Evolutionary conservation across 2,113 vertebrate genomes (phyloP), one percentile per base, ranked within the genome.

Genomic region (Antechinus flavipes): DNA sequence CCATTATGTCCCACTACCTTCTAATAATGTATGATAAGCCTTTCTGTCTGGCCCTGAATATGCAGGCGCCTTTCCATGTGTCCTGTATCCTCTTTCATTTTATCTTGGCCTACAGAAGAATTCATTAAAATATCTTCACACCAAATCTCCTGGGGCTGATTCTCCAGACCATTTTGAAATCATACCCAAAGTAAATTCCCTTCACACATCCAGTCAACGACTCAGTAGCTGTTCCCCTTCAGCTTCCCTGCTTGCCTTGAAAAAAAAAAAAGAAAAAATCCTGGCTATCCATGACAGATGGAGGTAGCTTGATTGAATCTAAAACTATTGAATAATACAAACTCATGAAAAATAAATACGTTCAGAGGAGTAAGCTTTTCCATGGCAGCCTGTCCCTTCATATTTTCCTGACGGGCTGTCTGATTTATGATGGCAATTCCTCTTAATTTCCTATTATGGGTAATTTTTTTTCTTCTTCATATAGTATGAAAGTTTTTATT

Each of bases 291-390:
- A 46, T 97, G 97, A 96, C 93, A 96, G 96, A 94, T 90, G 93
- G 94, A 93, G n/a, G 89, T 93, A 92, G 42, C 26, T n/a, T 27
- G 42, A 91, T 61, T n/a, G 91, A 95, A 92, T 93, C 56, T 93
- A 95, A 97, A 96, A 94, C 93, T 91, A 58, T 93, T 96, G 97
- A 98, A 98, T 98, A 98, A 96, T 97, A 98, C 97, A 94, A 98
- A 94, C 93, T 96, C 6, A 0, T 94, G 95, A 97, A 98, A 92
- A 91, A 92, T 95, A 93, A 96, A 90, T 94, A 30, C 0, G 11
- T 91, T 55, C 50, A 35, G 94, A 96, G 93, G 97, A 97, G 96
- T 91, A 97, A 97, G 91, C 84, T 54, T 97, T 97, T 98, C 95
- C 95, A 95, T 56, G 94, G 95, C 42, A 97, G 95, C 76, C 97